Percentiles rank a stretch among this genome's conserved stretches.
Evolutionary conservation across 2,113 vertebrate species (phyloP).

Genomic region (Vanacampus margaritifer): DNA sequence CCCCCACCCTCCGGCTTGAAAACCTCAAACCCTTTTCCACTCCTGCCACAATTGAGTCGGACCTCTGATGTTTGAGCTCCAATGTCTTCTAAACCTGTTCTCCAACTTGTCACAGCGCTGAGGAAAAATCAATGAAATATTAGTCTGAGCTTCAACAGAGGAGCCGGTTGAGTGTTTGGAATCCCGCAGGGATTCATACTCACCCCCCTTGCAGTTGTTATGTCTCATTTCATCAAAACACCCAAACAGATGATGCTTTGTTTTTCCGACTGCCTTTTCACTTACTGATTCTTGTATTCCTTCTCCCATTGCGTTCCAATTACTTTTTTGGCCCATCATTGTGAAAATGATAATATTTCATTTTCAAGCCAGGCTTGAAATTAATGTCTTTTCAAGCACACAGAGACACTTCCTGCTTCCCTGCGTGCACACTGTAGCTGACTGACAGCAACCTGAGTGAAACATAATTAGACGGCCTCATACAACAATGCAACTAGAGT

Average conservation of each 20-base stretch:
- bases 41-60: slow-evolving; percentile 39
- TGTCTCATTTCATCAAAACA: slow-evolving; percentile 32
- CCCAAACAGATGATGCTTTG: slow-evolving; percentile 50
- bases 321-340: neutral
- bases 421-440: slow-evolving; percentile 26
- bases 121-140: slow-evolving; percentile 44
- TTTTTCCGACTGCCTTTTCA: slow-evolving; percentile 23
- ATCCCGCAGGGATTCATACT: slow-evolving; percentile 37
- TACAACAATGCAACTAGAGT: slow-evolving; percentile 13
- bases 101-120: slow-evolving; percentile 41
- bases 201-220: slow-evolving; percentile 42
- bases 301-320: neutral
- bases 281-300: neutral
- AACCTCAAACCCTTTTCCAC: slow-evolving; percentile 40
- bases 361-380: slow-evolving; percentile 35
- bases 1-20: slow-evolving; percentile 29
- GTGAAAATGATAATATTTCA: neutral
- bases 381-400: slow-evolving; percentile 23
- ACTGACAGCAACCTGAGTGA: slow-evolving; percentile 42
- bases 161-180: slow-evolving; percentile 17
- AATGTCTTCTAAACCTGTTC: slow-evolving; percentile 52
- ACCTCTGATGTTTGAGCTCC: slow-evolving; percentile 25
- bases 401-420: slow-evolving; percentile 19
- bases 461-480: slow-evolving; percentile 38
- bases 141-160: slow-evolving; percentile 26